Evolutionary conservation across 2,113 vertebrate species (phyloP).

Genomic region (Oreotragus oreotragus): DNA sequence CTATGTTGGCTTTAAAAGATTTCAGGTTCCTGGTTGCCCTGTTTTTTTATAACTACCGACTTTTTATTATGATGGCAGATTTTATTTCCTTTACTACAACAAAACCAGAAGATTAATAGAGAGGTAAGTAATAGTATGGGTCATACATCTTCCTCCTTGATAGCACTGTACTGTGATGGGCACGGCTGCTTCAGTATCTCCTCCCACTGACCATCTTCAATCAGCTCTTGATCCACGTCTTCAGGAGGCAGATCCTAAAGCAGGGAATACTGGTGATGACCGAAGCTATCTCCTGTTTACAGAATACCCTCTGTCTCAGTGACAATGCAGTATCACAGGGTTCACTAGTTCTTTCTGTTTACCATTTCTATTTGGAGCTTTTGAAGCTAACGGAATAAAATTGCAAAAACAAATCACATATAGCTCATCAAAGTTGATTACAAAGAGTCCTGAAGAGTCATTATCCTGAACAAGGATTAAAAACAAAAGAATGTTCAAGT

Average conservation of each 20-base stretch:
- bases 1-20: not conserved
- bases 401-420: not conserved
- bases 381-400: not conserved
- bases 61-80: not conserved
- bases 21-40: not conserved
- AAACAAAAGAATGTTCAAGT: not conserved
- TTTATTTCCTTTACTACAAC: not conserved
- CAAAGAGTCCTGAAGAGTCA: not conserved
- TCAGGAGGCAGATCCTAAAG: constrained; percentile 88
- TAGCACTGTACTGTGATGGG: constrained; percentile 85
- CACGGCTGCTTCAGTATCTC: constrained; percentile 90
- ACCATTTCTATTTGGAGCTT: not conserved
- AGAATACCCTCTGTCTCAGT: not conserved
- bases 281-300: too few relatives aligned
- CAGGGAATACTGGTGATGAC: not conserved
- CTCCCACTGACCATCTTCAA: constrained; percentile 89
- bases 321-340: fast-evolving
- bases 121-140: not conserved
- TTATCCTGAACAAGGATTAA: not conserved
- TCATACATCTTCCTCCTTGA: constrained; percentile 95
- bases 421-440: not conserved
- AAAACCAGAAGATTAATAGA: not conserved
- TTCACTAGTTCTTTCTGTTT: not conserved
- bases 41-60: not conserved
- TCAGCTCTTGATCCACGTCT: constrained; percentile 87